These are phyloP conservation scores for Hemiprocne comata DNA, from an alignment of 2,113 vertebrate genomes.

Conservation along the genomic window DNA sequence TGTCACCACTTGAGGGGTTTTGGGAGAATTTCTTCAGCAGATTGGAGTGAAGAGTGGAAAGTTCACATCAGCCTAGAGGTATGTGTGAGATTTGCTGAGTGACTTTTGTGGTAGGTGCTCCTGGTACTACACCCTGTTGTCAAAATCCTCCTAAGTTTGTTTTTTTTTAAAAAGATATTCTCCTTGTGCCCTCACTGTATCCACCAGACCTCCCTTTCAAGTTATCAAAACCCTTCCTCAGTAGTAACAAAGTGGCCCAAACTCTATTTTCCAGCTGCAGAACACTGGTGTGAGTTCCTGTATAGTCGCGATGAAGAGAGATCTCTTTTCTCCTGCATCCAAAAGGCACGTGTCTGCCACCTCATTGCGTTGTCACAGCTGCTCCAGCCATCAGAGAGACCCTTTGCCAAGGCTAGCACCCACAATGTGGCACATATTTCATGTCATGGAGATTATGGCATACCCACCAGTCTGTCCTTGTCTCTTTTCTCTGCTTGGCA, in stretches of 20 bases:
- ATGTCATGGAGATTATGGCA: background rate
- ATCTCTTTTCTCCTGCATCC: background rate
- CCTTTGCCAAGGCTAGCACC: background rate
- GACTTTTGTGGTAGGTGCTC: constrained; percentile 1
- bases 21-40: constrained; percentile 49
- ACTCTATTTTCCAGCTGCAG: background rate
- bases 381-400: background rate
- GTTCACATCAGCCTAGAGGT: constrained; percentile 44
- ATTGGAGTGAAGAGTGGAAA: constrained; percentile 32
- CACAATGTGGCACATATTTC: background rate
- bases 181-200: background rate
- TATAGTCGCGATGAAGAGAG: background rate
- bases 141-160: background rate
- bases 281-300: background rate
- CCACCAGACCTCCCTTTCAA: background rate
- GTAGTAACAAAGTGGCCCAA: background rate
- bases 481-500: background rate
- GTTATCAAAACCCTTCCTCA: background rate
- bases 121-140: background rate
- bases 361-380: background rate
- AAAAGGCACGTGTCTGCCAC: background rate
- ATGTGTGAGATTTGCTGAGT: constrained; percentile 18
- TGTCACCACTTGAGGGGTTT: constrained; percentile 53
- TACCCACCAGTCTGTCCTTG: background rate
- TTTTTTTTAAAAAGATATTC: background rate